Evolutionary conservation across 2,888 invertebrate genomes (phyloP).

Genomic region (Noctua fimbriata): DNA sequence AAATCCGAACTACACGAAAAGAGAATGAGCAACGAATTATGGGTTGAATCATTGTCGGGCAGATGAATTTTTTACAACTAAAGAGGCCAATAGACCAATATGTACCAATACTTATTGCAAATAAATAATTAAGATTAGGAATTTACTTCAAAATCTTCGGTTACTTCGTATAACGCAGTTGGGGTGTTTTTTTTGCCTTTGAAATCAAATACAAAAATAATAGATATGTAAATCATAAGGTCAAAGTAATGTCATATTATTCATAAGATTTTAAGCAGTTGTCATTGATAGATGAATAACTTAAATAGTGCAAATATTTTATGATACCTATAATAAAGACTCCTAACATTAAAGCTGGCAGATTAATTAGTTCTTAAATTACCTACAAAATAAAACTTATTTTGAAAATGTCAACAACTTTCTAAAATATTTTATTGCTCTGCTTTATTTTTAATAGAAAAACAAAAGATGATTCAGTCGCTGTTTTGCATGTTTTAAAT

Average conservation of each 20-base stretch:
- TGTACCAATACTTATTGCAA: too few species aligned
- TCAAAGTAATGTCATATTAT: not conserved
- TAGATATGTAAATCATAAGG: too few species aligned
- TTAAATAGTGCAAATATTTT: not conserved
- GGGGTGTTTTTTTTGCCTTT: not conserved
- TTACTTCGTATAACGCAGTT: not conserved
- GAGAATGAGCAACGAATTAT: not conserved
- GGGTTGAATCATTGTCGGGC: not conserved
- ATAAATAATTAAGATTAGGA: not conserved
- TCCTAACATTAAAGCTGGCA: constrained; percentile 1
- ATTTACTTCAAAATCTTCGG: not conserved
- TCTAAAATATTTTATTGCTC: constrained; percentile 30
- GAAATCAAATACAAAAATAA: not conserved
- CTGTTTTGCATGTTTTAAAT: constrained; percentile 31
- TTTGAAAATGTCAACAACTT: constrained; percentile 47
- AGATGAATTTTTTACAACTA: not conserved
- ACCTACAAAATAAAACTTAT: constrained; percentile 6
- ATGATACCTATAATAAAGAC: not conserved
- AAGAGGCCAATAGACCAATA: not conserved
- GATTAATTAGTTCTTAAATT: constrained; percentile 28
- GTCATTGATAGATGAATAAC: not conserved
- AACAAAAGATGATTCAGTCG: constrained; percentile 35
- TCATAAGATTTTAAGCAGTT: constrained; percentile 4
- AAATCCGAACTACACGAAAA: not conserved
- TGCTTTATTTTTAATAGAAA: constrained; percentile 35